Base-by-base conservation (phyloP, 2,888 invertebrate species). In the Synanthedon formicaeformis region DNA sequence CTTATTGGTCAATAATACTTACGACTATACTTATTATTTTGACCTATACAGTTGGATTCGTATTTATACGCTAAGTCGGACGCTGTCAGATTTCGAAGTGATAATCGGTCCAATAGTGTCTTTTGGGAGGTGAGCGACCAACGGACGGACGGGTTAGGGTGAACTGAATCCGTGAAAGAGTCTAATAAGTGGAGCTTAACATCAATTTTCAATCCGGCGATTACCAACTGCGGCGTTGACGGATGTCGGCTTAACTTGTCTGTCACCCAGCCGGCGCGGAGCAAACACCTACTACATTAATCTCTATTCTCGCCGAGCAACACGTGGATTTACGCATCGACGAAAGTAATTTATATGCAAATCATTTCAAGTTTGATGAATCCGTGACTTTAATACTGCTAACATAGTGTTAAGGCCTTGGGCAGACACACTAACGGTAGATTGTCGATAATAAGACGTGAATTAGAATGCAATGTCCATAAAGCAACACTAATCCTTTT, bases 331-430 rank as follows among this genome's bases (percentile, higher is more conserved):
- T 79, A 82, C 78, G 73, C 80, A 79, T 78, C 74, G 77, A 77
- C 76, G 77, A 83, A 84, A 83, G 76, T 86, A 76, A 87, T 87
- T 86, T 87, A 86, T 83, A 87, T 87, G 86, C 81, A 81, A 87
- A 87, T 87, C 78, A 78, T 78, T 81, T 75, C 70, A 73, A 78
- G 75, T 79, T 78, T 81, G 81, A 83, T 73, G 73, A 78, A 79
- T 81, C 74, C 76, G 79, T 83, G 81, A 78, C 78, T 81, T 67
- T 82, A 81, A 85, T 81, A 68, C 71, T 69, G 62, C 65, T 69
- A 68, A 73, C 74, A 71, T 66, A 69, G 65, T 61, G 68, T 61
- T 67, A 71, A 71, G 67, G 66, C n/a, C 45, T 34, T 34, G 14
- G 45, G 45, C n/a, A 45, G n/a, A 45, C 45, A 14, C 14, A 45